These are phyloP conservation scores for Perca flavescens DNA, from an alignment of 2,113 vertebrate species.

Conservation along the genomic window DNA sequence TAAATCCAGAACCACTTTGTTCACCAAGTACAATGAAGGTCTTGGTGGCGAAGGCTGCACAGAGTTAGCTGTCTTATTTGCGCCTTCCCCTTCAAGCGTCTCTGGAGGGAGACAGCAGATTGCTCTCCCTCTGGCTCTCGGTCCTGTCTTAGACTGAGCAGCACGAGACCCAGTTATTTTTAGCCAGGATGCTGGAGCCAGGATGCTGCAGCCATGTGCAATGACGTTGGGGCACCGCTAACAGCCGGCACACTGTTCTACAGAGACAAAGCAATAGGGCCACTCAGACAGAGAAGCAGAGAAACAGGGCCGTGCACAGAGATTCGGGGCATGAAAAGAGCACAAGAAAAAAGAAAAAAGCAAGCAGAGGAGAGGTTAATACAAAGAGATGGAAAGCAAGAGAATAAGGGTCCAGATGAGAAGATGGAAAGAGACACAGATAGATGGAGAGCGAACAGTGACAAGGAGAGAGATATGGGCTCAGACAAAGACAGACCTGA, in stretches of 20 bases:
- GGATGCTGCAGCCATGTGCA: slow-evolving; percentile 74
- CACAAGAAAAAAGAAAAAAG: background rate
- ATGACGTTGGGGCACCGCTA: slow-evolving; percentile 65
- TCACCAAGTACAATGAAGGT: slow-evolving; percentile 35
- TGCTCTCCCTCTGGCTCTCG: slow-evolving; percentile 76
- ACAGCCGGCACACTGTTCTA: slow-evolving; percentile 63
- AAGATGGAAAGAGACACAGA: slow-evolving; percentile 49
- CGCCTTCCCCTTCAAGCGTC: slow-evolving; percentile 54
- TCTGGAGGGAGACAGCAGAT: slow-evolving; percentile 79
- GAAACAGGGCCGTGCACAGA: slow-evolving; percentile 1
- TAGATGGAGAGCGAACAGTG: slow-evolving; percentile 45
- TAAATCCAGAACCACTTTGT: slow-evolving; percentile 48
- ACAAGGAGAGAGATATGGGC: slow-evolving; percentile 43
- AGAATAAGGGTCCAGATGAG: slow-evolving; percentile 44
- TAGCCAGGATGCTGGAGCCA: slow-evolving; percentile 57
- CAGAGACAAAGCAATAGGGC: slow-evolving; percentile 60
- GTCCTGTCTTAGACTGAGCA: slow-evolving; percentile 68
- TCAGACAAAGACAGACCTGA: slow-evolving; percentile 52
- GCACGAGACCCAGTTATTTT: slow-evolving; percentile 78
- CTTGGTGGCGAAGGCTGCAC: slow-evolving; percentile 32
- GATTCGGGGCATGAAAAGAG: slow-evolving; percentile 33
- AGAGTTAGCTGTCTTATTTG: slow-evolving; percentile 55
- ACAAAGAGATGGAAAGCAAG: slow-evolving; percentile 35
- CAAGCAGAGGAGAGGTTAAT: slow-evolving; percentile 11
- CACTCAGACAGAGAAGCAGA: slow-evolving; percentile 44